Percentiles rank a stretch among this genome's conserved stretches.
phyloP scores from a whole-genome alignment of 2,888 invertebrate genomes.

The Amorpha juglandis region DNA sequence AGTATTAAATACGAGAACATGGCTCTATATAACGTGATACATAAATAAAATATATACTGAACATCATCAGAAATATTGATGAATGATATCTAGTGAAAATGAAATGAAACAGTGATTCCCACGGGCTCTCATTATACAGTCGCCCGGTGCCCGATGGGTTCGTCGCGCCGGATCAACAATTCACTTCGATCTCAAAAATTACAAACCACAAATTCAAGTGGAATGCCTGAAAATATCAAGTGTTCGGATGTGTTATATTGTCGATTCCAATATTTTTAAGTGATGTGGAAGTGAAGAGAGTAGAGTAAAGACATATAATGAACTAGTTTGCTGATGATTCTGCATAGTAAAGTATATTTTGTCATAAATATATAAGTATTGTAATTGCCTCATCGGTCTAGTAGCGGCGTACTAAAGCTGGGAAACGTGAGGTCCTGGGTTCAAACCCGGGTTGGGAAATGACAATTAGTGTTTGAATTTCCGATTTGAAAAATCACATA shows the following conservation, averaged over 20 bases:
- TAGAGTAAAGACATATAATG: neutral
- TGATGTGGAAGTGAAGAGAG: neutral
- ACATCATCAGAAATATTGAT: slow-evolving; percentile 41
- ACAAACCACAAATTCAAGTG: slow-evolving; percentile 33
- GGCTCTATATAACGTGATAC: too few species aligned
- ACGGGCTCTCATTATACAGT: slow-evolving; percentile 64
- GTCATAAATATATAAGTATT: too few species aligned
- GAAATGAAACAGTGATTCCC: slow-evolving; percentile 51
- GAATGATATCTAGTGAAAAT: slow-evolving; percentile 52
- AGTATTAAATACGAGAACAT: too few species aligned
- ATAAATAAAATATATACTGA: too few species aligned
- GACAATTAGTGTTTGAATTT: too few species aligned
- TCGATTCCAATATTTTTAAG: slow-evolving; percentile 23
- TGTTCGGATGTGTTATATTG: slow-evolving; percentile 40
- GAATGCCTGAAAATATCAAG: slow-evolving; percentile 32
- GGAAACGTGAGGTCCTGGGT: too few species aligned
- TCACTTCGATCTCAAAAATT: slow-evolving; percentile 55
- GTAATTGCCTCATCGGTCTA: too few species aligned
- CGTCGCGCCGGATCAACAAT: slow-evolving; percentile 51
- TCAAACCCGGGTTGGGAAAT: too few species aligned
- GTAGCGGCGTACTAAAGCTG: too few species aligned
- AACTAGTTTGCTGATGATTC: neutral
- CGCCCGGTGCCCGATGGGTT: slow-evolving; percentile 40
- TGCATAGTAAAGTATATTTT: neutral
- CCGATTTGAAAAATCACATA: too few species aligned